These are phyloP conservation scores for Pteromalus puparum DNA, from an alignment of 1,140 invertebrate genomes.

Conservation along the genomic window DNA sequence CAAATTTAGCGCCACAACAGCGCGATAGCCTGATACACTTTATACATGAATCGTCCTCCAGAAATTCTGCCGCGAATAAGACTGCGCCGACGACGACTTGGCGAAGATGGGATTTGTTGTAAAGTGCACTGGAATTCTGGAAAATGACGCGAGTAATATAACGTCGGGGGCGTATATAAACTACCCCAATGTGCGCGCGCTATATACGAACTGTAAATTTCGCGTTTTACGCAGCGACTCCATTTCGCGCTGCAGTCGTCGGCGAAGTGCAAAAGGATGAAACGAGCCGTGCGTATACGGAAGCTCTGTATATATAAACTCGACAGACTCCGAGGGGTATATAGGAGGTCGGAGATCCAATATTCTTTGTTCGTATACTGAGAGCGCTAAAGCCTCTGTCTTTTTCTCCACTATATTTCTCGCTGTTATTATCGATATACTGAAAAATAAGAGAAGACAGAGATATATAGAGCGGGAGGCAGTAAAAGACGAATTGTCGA, in stretches of 20 bases:
- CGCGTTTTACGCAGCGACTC: slow-evolving; percentile 33
- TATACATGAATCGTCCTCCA: slow-evolving; percentile 16
- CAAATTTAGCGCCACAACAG: neutral
- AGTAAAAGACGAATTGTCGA: slow-evolving; percentile 19
- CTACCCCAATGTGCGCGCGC: neutral
- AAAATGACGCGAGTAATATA: slow-evolving; percentile 44
- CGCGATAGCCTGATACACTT: slow-evolving; percentile 16
- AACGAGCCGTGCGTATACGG: slow-evolving; percentile 22
- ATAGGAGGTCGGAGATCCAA: slow-evolving; percentile 15
- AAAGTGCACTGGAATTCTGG: slow-evolving; percentile 36
- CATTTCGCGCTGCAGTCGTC: slow-evolving; percentile 2
- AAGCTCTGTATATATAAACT: neutral
- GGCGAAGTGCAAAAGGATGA: slow-evolving; percentile 13
- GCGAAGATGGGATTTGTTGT: slow-evolving; percentile 14
- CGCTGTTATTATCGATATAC: neutral
- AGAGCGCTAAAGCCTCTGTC: too few species aligned
- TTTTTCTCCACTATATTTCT: neutral
- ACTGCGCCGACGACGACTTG: neutral
- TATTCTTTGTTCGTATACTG: slow-evolving; percentile 37
- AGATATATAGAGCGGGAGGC: neutral
- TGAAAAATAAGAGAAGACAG: neutral
- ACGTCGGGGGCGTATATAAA: slow-evolving; percentile 26
- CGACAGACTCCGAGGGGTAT: neutral
- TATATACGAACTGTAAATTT: slow-evolving; percentile 47
- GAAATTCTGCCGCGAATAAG: neutral